Conservation (phyloP, 2,888 invertebrate species). For the Agrochola litura region DNA sequence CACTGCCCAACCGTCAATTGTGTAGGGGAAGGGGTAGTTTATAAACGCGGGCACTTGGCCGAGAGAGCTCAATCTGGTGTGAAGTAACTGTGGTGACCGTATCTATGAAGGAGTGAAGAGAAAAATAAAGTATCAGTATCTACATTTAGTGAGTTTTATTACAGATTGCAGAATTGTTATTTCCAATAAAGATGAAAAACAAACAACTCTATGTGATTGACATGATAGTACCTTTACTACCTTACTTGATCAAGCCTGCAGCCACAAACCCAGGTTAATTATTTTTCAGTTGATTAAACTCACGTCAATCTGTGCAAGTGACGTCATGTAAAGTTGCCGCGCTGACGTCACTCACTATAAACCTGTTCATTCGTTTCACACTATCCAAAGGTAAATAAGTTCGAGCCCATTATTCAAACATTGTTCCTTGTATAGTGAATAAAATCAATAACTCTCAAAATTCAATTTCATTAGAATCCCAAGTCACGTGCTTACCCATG, state of each 20-base stretch:
- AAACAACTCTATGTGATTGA: background rate
- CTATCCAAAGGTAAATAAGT: background rate
- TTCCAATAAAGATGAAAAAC: background rate
- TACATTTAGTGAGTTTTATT: no score
- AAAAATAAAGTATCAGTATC: no score
- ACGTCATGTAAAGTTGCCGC: slow-evolving; percentile 22
- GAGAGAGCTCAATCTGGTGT: no score
- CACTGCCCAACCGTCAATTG: no score
- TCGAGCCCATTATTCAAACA: slow-evolving; percentile 24
- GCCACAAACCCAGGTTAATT: slow-evolving; percentile 4
- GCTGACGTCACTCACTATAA: slow-evolving; percentile 1
- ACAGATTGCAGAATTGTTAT: background rate
- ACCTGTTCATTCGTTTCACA: slow-evolving; percentile 10
- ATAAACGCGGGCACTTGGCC: no score
- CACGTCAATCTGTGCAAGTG: slow-evolving; percentile 12
- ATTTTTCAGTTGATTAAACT: slow-evolving; percentile 27
- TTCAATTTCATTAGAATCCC: slow-evolving; percentile 15
- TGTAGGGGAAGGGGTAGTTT: no score
- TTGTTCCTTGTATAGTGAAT: slow-evolving; percentile 3
- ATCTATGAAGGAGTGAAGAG: no score
- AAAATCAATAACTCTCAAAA: slow-evolving; percentile 36
- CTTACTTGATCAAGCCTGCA: background rate
- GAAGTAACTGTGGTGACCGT: no score
- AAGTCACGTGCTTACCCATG: slow-evolving; percentile 8
- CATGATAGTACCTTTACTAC: background rate